phyloP scores from a whole-genome alignment of 2,888 invertebrate genomes.

The Dryobota labecula region DNA sequence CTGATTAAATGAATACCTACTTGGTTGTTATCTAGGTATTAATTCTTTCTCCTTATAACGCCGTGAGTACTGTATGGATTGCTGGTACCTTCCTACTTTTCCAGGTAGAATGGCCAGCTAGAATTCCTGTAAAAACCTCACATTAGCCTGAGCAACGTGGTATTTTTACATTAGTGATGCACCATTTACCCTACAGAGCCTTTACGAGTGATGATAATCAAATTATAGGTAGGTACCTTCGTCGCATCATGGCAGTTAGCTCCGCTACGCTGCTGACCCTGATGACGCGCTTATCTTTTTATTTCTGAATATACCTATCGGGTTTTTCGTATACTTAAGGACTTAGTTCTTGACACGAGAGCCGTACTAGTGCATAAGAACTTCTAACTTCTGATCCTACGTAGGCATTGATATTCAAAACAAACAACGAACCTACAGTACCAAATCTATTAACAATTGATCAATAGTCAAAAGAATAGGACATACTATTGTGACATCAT shows the following conservation, averaged over 20 bases:
- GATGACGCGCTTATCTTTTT: neutral
- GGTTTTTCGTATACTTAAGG: neutral
- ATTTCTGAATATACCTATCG: neutral
- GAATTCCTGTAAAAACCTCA: neutral
- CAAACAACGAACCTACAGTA: neutral
- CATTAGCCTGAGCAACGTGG: neutral
- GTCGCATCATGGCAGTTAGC: neutral
- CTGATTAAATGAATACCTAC: conserved; percentile 20
- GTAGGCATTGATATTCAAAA: neutral
- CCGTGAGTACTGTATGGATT: conserved; percentile 1
- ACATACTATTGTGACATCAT: neutral
- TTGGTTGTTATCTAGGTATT: conserved; percentile 11
- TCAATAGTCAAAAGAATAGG: neutral
- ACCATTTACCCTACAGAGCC: neutral
- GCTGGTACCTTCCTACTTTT: neutral
- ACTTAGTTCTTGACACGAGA: neutral
- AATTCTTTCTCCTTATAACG: conserved; percentile 3
- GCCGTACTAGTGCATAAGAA: neutral
- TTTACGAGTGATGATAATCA: neutral
- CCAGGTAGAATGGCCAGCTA: neutral
- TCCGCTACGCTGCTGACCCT: neutral
- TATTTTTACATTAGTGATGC: neutral
- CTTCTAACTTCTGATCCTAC: neutral
- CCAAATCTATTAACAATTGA: neutral
- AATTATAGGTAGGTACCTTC: conserved; percentile 2